Percentiles rank a stretch among this genome's conserved stretches.
Conservation (phyloP, 2,888 invertebrate genomes). For the Drosophila paranaensis region DNA sequence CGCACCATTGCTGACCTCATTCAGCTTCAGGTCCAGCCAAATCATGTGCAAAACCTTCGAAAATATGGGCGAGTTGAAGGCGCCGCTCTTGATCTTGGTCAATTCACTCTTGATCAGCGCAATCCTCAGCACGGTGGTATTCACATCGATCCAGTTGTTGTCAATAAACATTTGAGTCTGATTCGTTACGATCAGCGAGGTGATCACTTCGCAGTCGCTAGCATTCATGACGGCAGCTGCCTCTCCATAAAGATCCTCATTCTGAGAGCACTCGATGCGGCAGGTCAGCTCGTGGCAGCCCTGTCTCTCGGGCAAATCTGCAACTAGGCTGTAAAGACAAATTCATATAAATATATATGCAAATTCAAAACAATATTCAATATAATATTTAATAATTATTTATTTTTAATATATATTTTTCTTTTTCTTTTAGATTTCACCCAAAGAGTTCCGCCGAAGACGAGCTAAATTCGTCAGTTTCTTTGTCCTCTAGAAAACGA, state of each 20-base stretch:
- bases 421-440: conserved; percentile 14
- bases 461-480: no score
- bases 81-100: conserved; percentile 58
- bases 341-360: not conserved
- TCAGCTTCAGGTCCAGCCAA: conserved; percentile 54
- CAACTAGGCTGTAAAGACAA: conserved; percentile 22
- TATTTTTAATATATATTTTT: not conserved
- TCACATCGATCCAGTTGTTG: conserved; percentile 52
- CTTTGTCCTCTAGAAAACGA: not conserved
- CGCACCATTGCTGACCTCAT: conserved; percentile 62
- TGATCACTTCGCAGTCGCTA: conserved; percentile 35
- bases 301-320: not conserved
- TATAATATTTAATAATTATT: not conserved
- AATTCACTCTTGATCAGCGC: conserved; percentile 56
- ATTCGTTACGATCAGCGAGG: conserved; percentile 35
- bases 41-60: conserved; percentile 56
- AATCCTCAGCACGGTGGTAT: conserved; percentile 57
- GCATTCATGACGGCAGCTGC: conserved; percentile 16
- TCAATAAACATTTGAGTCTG: conserved; percentile 16
- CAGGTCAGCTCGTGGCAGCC: conserved; percentile 45
- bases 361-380: not conserved
- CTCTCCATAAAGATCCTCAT: conserved; percentile 35
- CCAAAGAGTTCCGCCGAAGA: conserved; percentile 7
- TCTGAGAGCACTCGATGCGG: conserved; percentile 34
- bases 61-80: conserved; percentile 76